These are phyloP conservation scores for Emesis furor DNA, from an alignment of 2,888 invertebrate genomes.

Conservation along the genomic window DNA sequence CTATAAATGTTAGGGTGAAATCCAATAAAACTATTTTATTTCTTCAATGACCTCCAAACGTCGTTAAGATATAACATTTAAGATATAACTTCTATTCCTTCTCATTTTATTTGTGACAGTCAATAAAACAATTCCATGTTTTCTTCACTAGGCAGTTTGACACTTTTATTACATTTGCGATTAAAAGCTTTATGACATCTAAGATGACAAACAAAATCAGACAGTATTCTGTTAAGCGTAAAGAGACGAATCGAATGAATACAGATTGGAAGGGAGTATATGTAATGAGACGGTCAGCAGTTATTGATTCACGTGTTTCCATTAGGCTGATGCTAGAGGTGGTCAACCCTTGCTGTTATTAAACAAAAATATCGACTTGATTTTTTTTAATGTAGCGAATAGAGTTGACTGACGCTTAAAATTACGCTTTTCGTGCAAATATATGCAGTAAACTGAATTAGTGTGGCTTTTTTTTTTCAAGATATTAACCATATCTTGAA, in stretches of 20 bases:
- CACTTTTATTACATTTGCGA: conserved; percentile 84
- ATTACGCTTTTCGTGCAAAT: too few species aligned
- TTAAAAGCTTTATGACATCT: conserved; percentile 81
- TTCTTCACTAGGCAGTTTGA: conserved; percentile 83
- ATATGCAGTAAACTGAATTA: too few species aligned
- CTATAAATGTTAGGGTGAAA: conserved; percentile 19
- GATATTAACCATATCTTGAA: too few species aligned
- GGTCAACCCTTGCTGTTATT: conserved; percentile 29
- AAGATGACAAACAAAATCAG: conserved; percentile 60
- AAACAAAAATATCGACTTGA: conserved; percentile 28
- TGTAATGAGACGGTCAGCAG: conserved; percentile 90
- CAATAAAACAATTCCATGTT: conserved; percentile 85
- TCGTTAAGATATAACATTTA: conserved; percentile 42
- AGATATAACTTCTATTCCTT: conserved; percentile 40
- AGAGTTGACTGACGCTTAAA: too few species aligned
- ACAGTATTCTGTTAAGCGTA: conserved; percentile 68
- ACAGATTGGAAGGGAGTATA: conserved; percentile 86
- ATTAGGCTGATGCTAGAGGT: conserved; percentile 80
- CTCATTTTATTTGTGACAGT: conserved; percentile 83
- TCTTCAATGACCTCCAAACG: conserved; percentile 33
- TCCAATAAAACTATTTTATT: conserved; percentile 36
- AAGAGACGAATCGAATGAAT: conserved; percentile 74
- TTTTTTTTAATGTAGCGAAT: neutral
- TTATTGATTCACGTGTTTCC: conserved; percentile 89
- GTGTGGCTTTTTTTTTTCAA: too few species aligned